Evolutionary conservation across 2,113 vertebrate genomes (phyloP), one percentile per base, ranked within the genome.

Genomic region (Puffinus mauretanicus): DNA sequence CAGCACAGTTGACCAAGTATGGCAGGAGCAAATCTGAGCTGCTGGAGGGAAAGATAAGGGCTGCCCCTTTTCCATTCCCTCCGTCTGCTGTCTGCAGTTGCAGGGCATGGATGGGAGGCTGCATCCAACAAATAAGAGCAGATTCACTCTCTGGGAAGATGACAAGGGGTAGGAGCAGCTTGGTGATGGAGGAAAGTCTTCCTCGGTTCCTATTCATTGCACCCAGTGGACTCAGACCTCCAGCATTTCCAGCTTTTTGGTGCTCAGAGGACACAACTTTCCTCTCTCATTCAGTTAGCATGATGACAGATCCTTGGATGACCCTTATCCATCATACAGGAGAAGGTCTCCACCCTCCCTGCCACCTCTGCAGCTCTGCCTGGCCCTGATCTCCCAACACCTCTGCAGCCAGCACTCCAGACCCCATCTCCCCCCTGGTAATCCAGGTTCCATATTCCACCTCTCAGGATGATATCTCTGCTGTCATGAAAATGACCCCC

Each of bases 341-440:
- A 55, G 17, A 42, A 73, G 11, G 8, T 15, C 7, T 76, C 21
- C 38, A 29, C 5, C 1, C 2, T 86, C n/a, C 20, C 57, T 85
- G 29, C 2, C 13, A 64, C 11, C 13, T 64, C 55, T 54, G 77
- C 58, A 69, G 36, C 70, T 54, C 9, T 82, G 12, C 58, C 38
- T 77, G 84, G 72, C 83, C n/a, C 44, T 69, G 52, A 47, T 34
- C 40, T 82, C 30, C 70, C 44, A 51, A 38, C 6, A 27, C 1
- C n/a, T 44, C 54, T 72, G 26, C 72, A 78, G 46, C 10, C 60
- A 66, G 11, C n/a, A 22, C 29, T 61, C 42, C 70, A 54, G 17
- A 72, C 4, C 8, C 24, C 1, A 0, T 19, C 24, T 16, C 4
- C 2, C 16, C 22, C 7, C 8, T 8, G 5, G 8, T 3, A 32